A percentile compares a stretch with the other conserved stretches of the same genome.
phyloP scores from a whole-genome alignment of 2,888 invertebrate species.

The Exocentrus adspersus region DNA sequence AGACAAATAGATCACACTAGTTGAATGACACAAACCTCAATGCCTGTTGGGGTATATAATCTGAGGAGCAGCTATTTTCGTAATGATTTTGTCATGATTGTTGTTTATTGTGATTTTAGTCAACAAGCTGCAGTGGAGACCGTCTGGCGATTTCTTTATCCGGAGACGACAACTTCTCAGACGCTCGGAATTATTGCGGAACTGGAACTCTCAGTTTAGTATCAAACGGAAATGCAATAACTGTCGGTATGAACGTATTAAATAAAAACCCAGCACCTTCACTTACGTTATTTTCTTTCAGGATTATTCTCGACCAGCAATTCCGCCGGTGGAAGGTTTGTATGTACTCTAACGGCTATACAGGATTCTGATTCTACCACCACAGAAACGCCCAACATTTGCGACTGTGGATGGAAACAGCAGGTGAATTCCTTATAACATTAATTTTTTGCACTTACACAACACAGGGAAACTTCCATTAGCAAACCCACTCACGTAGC shows the following conservation, averaged over 20 bases:
- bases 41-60: too few relatives aligned
- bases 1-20: too few relatives aligned
- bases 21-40: too few relatives aligned
- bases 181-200: slow-evolving; percentile 69
- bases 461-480: too few relatives aligned
- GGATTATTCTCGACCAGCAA: slow-evolving; percentile 58
- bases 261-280: too few relatives aligned
- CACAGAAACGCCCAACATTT: slow-evolving; percentile 53
- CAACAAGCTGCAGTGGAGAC: slow-evolving; percentile 63
- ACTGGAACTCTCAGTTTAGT: slow-evolving; percentile 57
- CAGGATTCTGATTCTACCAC: slow-evolving; percentile 37
- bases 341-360: slow-evolving; percentile 61
- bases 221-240: slow-evolving; percentile 52
- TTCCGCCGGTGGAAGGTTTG: slow-evolving; percentile 66
- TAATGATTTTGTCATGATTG: too few relatives aligned
- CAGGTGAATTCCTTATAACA: too few relatives aligned
- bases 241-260: slow-evolving; percentile 50
- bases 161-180: slow-evolving; percentile 63
- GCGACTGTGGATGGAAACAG: slow-evolving; percentile 70
- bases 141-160: slow-evolving; percentile 65
- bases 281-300: too few relatives aligned
- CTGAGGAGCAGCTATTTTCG: too few relatives aligned
- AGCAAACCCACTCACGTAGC: too few relatives aligned
- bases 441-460: too few relatives aligned
- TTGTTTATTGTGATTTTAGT: slow-evolving; percentile 62